phyloP scores from a whole-genome alignment of 2,797 vertebrate genomes.

The Channa striata region DNA sequence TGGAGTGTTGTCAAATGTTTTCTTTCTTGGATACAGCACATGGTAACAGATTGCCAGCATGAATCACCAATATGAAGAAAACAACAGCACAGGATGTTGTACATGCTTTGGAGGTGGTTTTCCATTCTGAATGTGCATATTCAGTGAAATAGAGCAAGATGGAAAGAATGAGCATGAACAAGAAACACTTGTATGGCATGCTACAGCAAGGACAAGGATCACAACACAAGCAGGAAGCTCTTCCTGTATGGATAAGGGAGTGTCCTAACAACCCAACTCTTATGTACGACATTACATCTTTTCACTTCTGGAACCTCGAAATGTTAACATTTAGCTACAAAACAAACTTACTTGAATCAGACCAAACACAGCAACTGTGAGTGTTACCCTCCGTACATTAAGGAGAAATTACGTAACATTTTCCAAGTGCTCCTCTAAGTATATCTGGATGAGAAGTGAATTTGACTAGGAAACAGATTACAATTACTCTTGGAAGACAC shows the following conservation, averaged over 20 bases:
- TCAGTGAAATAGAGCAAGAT: too few relatives aligned
- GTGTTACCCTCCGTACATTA: constrained; percentile 17
- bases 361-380: constrained; percentile 8
- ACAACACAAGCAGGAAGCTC: constrained; percentile 72
- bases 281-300: constrained; percentile 14
- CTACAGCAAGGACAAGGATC: constrained; percentile 51
- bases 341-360: neutral
- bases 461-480: constrained; percentile 42
- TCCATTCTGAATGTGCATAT: constrained; percentile 40
- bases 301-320: neutral
- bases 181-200: constrained; percentile 35
- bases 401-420: constrained; percentile 22
- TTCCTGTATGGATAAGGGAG: constrained; percentile 70
- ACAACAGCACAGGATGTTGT: constrained; percentile 61
- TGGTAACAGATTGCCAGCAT: constrained; percentile 51
- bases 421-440: constrained; percentile 33
- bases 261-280: constrained; percentile 14
- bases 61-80: constrained; percentile 50
- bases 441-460: constrained; percentile 37
- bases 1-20: constrained; percentile 14
- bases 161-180: constrained; percentile 7
- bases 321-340: neutral
- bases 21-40: constrained; percentile 31
- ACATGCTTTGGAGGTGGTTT: constrained; percentile 60
- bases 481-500: constrained; percentile 27